Evolutionary conservation across 2,888 invertebrate species (phyloP), one percentile per base, ranked within the genome.

Genomic region (Melieria omissa): DNA sequence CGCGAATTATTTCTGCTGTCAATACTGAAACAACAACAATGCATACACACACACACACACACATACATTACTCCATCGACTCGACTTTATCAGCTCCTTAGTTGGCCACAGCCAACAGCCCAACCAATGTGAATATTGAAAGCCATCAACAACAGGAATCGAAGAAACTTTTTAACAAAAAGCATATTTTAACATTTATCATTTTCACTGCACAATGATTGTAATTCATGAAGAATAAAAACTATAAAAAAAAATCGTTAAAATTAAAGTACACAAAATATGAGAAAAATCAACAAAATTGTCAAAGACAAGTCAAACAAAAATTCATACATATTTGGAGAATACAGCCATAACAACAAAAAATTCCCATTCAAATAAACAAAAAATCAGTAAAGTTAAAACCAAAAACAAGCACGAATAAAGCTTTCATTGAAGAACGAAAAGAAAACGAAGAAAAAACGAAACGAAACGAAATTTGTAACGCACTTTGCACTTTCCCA

Each of bases 401-500:
- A 29, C 29, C 29, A 29, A 29, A 29, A 29, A 29, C 29, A 29
- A 29, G 29, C 29, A 29, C 29, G 29, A 29, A 29, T 29, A 3
- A 29, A 29, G 3, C 29, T 29, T 29, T 29, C 29, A 29, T 29
- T 29, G 29, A 29, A 29, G 29, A 29, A 29, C 29, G 52, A 52
- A 12, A 9, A 52, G 52, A 12, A 14, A 52, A 14, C 52, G 52
- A 52, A 52, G 12, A 52, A 52, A 49, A 52, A 52, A 14, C 52
- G 14, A 12, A 12, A 80, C 75, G 76, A 76, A 74, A 78, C 68
- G 75, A 75, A 73, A 68, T 69, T 79, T 77, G 80, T 78, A 83
- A 84, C 81, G 84, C 84, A 84, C 84, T 84, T 84, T 84, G 86
- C 86, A 86, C 86, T 84, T 80, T 86, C 86, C 86, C 86, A 86